Conservation (phyloP, 2,888 invertebrate genomes). For the Bembecia ichneumoniformis region DNA sequence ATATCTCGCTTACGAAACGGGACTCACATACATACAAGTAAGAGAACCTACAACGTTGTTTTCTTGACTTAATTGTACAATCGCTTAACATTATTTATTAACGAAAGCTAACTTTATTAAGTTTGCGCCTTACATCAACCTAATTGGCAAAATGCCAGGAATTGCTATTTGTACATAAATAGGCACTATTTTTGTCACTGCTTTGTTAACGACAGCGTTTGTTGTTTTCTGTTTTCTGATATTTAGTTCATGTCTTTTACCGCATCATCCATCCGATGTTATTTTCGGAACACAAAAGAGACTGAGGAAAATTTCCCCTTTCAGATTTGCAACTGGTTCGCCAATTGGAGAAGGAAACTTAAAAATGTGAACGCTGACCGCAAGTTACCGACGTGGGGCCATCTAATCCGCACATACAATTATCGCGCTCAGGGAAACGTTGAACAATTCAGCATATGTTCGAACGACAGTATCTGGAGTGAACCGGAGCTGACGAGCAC, state of each 20-base stretch:
- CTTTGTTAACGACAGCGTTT: conserved; percentile 43
- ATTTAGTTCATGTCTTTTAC: background rate
- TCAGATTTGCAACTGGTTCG: conserved; percentile 85
- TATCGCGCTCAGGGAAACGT: conserved; percentile 83
- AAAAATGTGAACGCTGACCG: conserved; percentile 82
- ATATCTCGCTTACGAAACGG: conserved; percentile 79
- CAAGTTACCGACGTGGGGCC: conserved; percentile 80
- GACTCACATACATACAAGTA: conserved; percentile 84
- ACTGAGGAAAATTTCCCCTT: conserved; percentile 16
- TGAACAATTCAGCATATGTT: conserved; percentile 84
- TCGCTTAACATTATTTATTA: no score
- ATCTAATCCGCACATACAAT: conserved; percentile 81
- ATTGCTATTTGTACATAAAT: conserved; percentile 67
- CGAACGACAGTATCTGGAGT: conserved; percentile 85
- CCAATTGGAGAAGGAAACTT: conserved; percentile 85
- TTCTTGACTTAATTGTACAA: background rate
- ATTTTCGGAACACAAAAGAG: background rate
- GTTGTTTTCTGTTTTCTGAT: conserved; percentile 1
- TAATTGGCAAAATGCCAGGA: conserved; percentile 62
- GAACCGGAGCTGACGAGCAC: conserved; percentile 66
- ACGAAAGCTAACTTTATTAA: conserved; percentile 17
- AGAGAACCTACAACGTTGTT: conserved; percentile 15
- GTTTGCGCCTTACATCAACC: conserved; percentile 58
- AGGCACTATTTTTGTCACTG: conserved; percentile 68
- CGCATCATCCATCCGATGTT: background rate